These are phyloP conservation scores for Bradypodion pumilum DNA, from an alignment of 2,797 vertebrate genomes.

Conservation along the genomic window DNA sequence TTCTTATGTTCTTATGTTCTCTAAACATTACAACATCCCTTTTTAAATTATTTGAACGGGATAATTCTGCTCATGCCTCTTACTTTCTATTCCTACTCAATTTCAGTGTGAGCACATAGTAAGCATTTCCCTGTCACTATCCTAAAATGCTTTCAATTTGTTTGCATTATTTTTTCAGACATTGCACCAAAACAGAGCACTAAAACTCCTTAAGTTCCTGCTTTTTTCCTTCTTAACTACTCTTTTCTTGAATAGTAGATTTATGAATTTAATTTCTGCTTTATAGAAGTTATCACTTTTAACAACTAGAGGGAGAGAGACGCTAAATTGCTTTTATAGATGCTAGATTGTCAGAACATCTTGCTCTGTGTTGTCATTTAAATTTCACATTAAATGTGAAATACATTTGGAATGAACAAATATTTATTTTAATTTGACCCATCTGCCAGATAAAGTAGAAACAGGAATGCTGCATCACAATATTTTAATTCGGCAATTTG, in stretches of 20 bases:
- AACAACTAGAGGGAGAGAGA: conserved; percentile 56
- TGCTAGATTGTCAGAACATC: conserved; percentile 66
- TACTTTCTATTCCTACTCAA: conserved; percentile 26
- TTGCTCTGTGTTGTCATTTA: conserved; percentile 71
- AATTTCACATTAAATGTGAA: conserved; percentile 79
- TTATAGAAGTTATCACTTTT: conserved; percentile 71
- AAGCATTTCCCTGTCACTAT: background rate
- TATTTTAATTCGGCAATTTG: conserved; percentile 75
- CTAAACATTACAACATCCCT: background rate
- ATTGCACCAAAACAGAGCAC: background rate
- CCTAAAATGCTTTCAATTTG: conserved; percentile 32
- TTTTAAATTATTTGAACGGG: background rate
- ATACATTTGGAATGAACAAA: conserved; percentile 68
- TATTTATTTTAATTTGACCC: conserved; percentile 79
- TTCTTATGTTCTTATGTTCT: no score
- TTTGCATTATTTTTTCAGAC: conserved; percentile 46
- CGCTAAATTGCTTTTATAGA: conserved; percentile 70
- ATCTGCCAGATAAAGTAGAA: conserved; percentile 75
- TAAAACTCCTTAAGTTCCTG: conserved; percentile 42
- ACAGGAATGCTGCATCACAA: conserved; percentile 70
- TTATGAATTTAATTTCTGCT: conserved; percentile 69
- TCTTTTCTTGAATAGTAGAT: conserved; percentile 63
- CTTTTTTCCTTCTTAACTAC: conserved; percentile 47
- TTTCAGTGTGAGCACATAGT: background rate
- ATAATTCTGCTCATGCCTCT: background rate